Conservation (phyloP, 2,113 vertebrate genomes). For the Boleophthalmus pectinirostris region DNA sequence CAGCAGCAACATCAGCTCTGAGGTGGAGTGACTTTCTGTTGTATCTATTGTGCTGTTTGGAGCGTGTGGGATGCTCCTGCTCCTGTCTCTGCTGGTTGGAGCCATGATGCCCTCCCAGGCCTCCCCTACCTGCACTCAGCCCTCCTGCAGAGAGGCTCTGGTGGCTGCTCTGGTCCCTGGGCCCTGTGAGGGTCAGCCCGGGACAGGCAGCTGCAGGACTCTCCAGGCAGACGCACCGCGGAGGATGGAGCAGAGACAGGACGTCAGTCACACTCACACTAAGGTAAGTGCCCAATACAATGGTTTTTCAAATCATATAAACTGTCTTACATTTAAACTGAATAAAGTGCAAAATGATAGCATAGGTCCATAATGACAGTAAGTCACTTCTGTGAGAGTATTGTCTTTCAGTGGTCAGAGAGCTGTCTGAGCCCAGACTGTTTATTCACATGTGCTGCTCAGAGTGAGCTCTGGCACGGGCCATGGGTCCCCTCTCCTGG, state of each 20-base stretch:
- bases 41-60: slow-evolving; percentile 44
- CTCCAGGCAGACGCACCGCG: slow-evolving; percentile 37
- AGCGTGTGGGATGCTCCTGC: slow-evolving; percentile 41
- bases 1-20: slow-evolving; percentile 3
- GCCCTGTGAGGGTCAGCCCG: slow-evolving; percentile 61
- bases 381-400: background rate
- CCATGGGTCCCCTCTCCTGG: slow-evolving; percentile 46
- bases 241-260: slow-evolving; percentile 45
- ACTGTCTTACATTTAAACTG: background rate
- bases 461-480: slow-evolving; percentile 17
- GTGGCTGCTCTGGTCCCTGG: slow-evolving; percentile 68
- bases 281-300: slow-evolving; percentile 56
- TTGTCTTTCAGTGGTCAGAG: background rate
- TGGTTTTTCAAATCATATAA: background rate
- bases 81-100: slow-evolving; percentile 63
- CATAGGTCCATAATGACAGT: background rate
- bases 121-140: slow-evolving; percentile 57
- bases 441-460: slow-evolving; percentile 23
- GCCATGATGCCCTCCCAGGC: slow-evolving; percentile 54
- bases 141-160: slow-evolving; percentile 72
- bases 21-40: slow-evolving; percentile 18
- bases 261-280: slow-evolving; percentile 42
- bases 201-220: slow-evolving; percentile 48
- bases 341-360: background rate
- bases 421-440: background rate